These are phyloP conservation scores for Bufo bufo DNA, from an alignment of 2,113 vertebrate genomes.

Conservation along the genomic window DNA sequence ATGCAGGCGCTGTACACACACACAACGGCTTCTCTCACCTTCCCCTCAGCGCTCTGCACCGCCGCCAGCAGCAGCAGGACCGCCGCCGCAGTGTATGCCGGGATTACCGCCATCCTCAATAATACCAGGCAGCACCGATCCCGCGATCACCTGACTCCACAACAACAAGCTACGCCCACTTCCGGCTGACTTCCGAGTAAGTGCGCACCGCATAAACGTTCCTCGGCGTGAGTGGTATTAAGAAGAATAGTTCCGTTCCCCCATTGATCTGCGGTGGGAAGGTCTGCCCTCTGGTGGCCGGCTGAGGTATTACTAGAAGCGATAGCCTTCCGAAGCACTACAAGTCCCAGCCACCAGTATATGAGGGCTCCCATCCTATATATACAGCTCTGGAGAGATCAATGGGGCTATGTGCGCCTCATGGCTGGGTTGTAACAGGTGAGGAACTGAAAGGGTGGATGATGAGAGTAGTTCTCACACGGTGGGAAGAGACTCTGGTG, in stretches of 20 bases:
- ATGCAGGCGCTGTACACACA: too few relatives aligned
- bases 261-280: too few relatives aligned
- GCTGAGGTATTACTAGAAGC: background rate
- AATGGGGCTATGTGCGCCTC: too few relatives aligned
- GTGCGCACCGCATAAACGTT: background rate
- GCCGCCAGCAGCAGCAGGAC: background rate
- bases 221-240: too few relatives aligned
- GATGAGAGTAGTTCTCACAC: too few relatives aligned
- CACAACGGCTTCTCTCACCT: background rate
- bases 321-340: too few relatives aligned
- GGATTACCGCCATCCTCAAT: background rate
- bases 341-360: too few relatives aligned
- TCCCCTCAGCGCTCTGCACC: background rate
- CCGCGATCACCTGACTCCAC: background rate
- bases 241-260: background rate
- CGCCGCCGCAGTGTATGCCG: background rate
- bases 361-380: too few relatives aligned
- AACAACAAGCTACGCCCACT: background rate
- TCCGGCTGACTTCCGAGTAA: slow-evolving; percentile 21
- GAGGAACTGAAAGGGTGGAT: too few relatives aligned
- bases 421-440: too few relatives aligned
- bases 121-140: background rate
- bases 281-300: background rate
- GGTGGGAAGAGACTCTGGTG: too few relatives aligned
- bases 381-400: too few relatives aligned